Conservation (phyloP, 2,797 vertebrate genomes). For the Lithobates sylvaticus region DNA sequence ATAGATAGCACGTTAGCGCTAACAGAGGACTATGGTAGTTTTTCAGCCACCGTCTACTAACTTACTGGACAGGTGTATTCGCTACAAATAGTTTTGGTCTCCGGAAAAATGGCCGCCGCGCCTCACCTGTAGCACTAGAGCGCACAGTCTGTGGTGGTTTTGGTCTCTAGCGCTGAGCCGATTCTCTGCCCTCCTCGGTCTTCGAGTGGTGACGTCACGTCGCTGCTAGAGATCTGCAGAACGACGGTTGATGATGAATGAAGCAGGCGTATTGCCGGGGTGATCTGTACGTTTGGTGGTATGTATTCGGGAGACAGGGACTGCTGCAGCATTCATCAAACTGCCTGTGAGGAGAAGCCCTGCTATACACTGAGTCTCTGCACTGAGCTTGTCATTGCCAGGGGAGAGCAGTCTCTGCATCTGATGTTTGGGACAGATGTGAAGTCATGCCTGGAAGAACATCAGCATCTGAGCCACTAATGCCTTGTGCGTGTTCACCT, state of each 20-base stretch:
- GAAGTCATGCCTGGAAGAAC: neutral
- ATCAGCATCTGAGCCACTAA: neutral
- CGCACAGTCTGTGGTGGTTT: neutral
- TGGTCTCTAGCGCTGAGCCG: slow-evolving; percentile 7
- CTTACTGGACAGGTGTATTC: neutral
- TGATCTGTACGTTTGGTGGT: neutral
- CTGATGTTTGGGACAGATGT: neutral
- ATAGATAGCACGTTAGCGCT: too few species aligned
- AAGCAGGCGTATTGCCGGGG: neutral
- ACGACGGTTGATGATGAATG: neutral
- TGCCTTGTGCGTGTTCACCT: neutral
- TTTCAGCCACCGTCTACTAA: neutral
- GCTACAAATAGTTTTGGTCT: neutral
- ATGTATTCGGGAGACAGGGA: neutral
- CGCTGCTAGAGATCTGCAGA: neutral
- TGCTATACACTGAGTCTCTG: neutral
- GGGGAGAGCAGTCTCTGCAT: neutral
- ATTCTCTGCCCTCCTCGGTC: neutral
- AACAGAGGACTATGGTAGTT: neutral
- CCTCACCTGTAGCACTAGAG: neutral
- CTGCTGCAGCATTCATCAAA: neutral
- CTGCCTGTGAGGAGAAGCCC: neutral
- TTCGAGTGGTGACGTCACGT: accelerated
- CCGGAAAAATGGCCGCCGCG: slow-evolving; percentile 17
- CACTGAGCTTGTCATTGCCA: neutral